Percentiles rank a stretch among this genome's conserved stretches.
phyloP scores from a whole-genome alignment of 2,113 vertebrate genomes.

The Melozone crissalis region DNA sequence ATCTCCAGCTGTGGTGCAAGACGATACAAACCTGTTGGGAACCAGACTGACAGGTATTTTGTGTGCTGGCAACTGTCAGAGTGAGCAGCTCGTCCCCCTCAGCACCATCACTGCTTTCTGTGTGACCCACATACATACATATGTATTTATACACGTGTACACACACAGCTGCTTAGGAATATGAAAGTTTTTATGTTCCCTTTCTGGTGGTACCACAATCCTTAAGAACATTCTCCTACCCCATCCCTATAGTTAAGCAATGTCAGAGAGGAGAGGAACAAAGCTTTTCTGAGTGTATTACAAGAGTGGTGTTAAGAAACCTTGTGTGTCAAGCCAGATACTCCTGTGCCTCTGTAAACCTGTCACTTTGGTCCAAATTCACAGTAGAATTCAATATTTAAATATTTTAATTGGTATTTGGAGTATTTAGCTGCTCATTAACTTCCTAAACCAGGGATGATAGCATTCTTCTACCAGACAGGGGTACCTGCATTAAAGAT shows the following conservation, averaged over 20 bases:
- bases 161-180: neutral
- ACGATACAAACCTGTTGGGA: neutral
- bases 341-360: neutral
- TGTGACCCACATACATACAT: rapidly evolving
- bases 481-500: neutral
- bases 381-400: neutral
- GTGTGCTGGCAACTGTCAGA: neutral
- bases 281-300: neutral
- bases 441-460: neutral
- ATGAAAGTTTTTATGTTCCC: neutral
- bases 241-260: neutral
- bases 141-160: rapidly evolving
- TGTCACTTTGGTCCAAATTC: neutral
- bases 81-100: neutral
- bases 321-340: neutral
- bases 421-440: neutral
- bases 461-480: neutral
- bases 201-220: neutral
- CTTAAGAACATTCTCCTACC: neutral
- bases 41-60: neutral
- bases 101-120: neutral
- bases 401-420: neutral
- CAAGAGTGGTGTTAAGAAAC: neutral
- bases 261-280: neutral
- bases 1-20: neutral